Evolutionary conservation across 2,113 vertebrate genomes (phyloP).

Genomic region (Serinus canaria): DNA sequence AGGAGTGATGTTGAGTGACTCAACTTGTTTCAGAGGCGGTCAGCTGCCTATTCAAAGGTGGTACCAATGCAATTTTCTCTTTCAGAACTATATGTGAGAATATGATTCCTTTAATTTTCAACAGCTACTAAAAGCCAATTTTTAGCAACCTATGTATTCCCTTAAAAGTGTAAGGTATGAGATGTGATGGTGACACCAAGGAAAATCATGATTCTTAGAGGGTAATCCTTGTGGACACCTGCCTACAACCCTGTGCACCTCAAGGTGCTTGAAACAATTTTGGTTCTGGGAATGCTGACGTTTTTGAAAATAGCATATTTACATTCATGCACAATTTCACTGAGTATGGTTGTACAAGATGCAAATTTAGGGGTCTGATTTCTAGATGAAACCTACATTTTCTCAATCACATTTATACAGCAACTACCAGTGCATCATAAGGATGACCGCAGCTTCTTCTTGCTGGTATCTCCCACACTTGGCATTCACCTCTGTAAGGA

Average conservation of each 20-base stretch:
- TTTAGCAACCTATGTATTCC: neutral
- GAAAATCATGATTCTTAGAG: neutral
- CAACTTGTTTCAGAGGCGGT: neutral
- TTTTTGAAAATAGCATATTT: neutral
- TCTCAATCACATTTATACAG: neutral
- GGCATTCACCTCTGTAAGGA: neutral
- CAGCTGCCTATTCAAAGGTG: neutral
- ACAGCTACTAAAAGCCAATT: neutral
- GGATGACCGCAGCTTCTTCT: neutral
- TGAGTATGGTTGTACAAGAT: neutral
- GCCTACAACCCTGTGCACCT: neutral
- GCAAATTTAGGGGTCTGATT: neutral
- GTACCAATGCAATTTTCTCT: neutral
- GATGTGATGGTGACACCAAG: neutral
- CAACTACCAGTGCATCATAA: neutral
- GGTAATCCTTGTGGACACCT: neutral
- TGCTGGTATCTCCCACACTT: neutral
- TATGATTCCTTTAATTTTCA: neutral
- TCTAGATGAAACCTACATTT: neutral
- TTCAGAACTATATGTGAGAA: neutral
- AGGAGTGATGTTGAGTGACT: neutral
- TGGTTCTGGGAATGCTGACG: accelerated
- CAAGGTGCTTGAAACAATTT: neutral
- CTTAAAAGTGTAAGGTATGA: neutral
- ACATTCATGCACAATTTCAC: neutral